Percentiles rank a stretch among this genome's conserved stretches.
phyloP scores from a whole-genome alignment of 2,797 vertebrate genomes.

The Acanthurus lineatus region DNA sequence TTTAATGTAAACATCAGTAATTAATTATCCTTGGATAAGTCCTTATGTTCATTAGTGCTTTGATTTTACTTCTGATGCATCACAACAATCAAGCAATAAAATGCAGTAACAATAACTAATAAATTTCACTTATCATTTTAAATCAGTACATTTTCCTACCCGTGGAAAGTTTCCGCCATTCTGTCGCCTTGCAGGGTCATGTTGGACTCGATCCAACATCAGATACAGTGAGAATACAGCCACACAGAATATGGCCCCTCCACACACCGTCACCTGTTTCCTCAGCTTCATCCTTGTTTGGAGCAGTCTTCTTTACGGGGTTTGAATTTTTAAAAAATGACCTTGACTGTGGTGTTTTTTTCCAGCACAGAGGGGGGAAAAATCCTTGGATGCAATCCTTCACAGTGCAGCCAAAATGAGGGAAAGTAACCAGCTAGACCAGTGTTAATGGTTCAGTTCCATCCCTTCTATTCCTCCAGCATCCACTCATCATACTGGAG shows the following conservation, averaged over 20 bases:
- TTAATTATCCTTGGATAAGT: neutral
- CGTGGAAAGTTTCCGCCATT: constrained; percentile 95
- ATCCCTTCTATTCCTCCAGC: constrained; percentile 63
- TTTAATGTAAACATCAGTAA: neutral
- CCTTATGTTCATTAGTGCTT: constrained; percentile 21
- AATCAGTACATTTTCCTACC: constrained; percentile 84
- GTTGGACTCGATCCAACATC: constrained; percentile 98
- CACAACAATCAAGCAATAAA: neutral
- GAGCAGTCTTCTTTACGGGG: constrained; percentile 36
- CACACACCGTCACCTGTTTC: constrained; percentile 98
- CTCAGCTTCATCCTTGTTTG: constrained; percentile 94
- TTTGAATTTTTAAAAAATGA: constrained; percentile 30
- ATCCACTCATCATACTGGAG: constrained; percentile 71
- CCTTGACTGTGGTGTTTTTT: constrained; percentile 41
- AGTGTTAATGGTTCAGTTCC: constrained; percentile 63
- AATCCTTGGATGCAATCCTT: constrained; percentile 54
- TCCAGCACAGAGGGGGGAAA: constrained; percentile 37
- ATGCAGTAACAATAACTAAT: constrained; percentile 12
- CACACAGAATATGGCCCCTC: constrained; percentile 98
- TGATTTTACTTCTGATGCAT: constrained; percentile 18
- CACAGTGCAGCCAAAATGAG: constrained; percentile 28
- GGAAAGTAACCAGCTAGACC: constrained; percentile 48
- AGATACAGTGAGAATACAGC: constrained; percentile 98
- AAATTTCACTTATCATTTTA: constrained; percentile 10
- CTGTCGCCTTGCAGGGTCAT: constrained; percentile 92